Evolutionary conservation across 2,888 invertebrate species (phyloP).

Genomic region (Pelosia muscerda): DNA sequence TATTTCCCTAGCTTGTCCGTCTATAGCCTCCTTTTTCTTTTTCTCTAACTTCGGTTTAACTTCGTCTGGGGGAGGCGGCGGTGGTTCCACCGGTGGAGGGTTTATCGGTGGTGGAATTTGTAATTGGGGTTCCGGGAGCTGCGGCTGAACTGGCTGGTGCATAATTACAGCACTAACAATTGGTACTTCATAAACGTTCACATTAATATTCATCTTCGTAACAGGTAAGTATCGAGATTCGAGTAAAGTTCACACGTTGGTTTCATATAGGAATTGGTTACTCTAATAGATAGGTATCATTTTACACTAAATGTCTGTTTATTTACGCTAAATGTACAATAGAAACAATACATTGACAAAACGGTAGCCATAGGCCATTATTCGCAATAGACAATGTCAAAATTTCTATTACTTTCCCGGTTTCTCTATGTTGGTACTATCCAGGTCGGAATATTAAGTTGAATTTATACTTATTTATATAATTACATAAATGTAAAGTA

Average conservation of each 20-base stretch:
- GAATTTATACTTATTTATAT: too few relatives aligned
- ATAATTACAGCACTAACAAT: slow-evolving; percentile 54
- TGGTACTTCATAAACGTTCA: slow-evolving; percentile 64
- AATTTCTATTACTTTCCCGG: background rate
- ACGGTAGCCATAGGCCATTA: slow-evolving; percentile 47
- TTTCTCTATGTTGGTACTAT: background rate
- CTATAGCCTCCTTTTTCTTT: slow-evolving; percentile 82
- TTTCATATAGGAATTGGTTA: slow-evolving; percentile 32
- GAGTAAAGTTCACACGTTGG: slow-evolving; percentile 16
- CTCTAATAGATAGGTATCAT: slow-evolving; percentile 2
- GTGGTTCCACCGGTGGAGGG: slow-evolving; percentile 46
- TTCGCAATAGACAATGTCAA: slow-evolving; percentile 33
- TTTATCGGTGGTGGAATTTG: slow-evolving; percentile 41
- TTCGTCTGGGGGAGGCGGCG: slow-evolving; percentile 47
- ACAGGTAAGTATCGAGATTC: slow-evolving; percentile 17
- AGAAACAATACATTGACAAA: slow-evolving; percentile 41
- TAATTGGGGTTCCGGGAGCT: slow-evolving; percentile 50
- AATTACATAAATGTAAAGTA: too few relatives aligned
- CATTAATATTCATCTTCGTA: slow-evolving; percentile 61
- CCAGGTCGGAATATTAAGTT: too few relatives aligned
- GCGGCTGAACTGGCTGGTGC: slow-evolving; percentile 39
- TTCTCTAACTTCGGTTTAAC: slow-evolving; percentile 70
- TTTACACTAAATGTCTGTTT: slow-evolving; percentile 35
- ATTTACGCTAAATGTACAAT: slow-evolving; percentile 43
- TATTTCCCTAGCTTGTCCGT: slow-evolving; percentile 80